Base-by-base conservation (phyloP, 1,140 invertebrate species). In the Caenorhabditis elegans region DNA sequence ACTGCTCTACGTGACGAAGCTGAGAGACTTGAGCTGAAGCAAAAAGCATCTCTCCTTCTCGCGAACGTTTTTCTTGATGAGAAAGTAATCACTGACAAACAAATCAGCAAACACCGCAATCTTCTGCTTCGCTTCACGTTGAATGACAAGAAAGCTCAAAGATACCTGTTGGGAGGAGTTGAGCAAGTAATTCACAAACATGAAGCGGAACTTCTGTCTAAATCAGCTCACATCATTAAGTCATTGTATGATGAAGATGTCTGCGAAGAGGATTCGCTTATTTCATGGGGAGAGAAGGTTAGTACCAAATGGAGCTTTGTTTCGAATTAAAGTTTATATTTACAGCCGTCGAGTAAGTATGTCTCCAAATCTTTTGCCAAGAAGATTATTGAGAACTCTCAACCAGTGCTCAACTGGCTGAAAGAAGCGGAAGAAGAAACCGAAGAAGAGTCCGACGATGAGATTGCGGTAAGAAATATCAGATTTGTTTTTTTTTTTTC, bases 381-480 rank as follows among this genome's bases (percentile, higher is more conserved):
- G 81, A 95, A 98, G 88, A 97, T 99, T 90, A 95, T 96, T 85
- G 93, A 94, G 48, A 94, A 95, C 87, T 96, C 95, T 55, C 93
- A 94, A 87, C 95, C 95, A 47, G 97, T 99, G 90, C 93, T 99
- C 11, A 95, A 94, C 86, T 99, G 97, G 97, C 92, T 99, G 51
- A 93, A 95, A 90, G 95, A 98, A 91, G 97, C 97, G 78, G 96
- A 98, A 87, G 96, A 97, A 90, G 88, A 89, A 24, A 87, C 87
- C 8, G 91, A 91, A 24, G 90, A 90, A 6, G 85, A 88, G 13
- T 83, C 83, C 15, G 88, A 89, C 26, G 84, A 85, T 48, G 86
- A 87, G n/a, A 85, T 87, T 28, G 84, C 43, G 75, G 43, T 76
- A 76, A 76, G 70, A 22, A 17, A 22, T 43, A 8, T 17, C 34